Percentiles rank a stretch among this genome's conserved stretches.
Conservation (phyloP, 2,113 vertebrate genomes). For the Percina caprodes region DNA sequence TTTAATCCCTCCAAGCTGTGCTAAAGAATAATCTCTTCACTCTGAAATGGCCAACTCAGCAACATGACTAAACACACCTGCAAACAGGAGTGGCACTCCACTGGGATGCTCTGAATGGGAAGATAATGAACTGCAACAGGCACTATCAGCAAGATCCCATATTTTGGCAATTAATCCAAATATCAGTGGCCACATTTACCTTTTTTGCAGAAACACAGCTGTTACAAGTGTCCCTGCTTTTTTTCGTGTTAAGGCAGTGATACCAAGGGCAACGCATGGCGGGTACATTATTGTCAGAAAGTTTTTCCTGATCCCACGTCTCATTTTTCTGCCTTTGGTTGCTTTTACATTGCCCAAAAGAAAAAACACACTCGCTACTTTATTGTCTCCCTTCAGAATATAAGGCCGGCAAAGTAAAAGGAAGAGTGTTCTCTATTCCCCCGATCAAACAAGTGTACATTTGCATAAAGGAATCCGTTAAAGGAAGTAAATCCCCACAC, state of each 20-base stretch:
- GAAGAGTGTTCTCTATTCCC: conserved; percentile 37
- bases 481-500: conserved; percentile 43
- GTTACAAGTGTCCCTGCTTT: conserved; percentile 10
- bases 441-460: conserved; percentile 35
- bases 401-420: conserved; percentile 51
- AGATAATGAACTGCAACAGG: conserved; percentile 20
- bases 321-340: not conserved
- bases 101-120: conserved; percentile 20
- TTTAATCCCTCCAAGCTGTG: not conserved
- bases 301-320: not conserved
- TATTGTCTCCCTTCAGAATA: conserved; percentile 43
- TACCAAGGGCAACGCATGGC: conserved; percentile 24
- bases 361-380: not conserved
- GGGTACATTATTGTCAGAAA: conserved; percentile 7
- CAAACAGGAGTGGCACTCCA: not conserved
- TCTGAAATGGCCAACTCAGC: conserved; percentile 31
- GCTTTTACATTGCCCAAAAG: conserved; percentile 3
- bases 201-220: not conserved
- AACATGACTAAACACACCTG: conserved; percentile 16
- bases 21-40: not conserved
- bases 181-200: not conserved
- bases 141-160: not conserved
- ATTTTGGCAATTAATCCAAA: conserved; percentile 8
- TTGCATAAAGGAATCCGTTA: conserved; percentile 75
- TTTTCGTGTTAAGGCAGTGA: conserved; percentile 66